Base-by-base conservation (phyloP, 2,113 vertebrate species). In the Lates calcarifer region DNA sequence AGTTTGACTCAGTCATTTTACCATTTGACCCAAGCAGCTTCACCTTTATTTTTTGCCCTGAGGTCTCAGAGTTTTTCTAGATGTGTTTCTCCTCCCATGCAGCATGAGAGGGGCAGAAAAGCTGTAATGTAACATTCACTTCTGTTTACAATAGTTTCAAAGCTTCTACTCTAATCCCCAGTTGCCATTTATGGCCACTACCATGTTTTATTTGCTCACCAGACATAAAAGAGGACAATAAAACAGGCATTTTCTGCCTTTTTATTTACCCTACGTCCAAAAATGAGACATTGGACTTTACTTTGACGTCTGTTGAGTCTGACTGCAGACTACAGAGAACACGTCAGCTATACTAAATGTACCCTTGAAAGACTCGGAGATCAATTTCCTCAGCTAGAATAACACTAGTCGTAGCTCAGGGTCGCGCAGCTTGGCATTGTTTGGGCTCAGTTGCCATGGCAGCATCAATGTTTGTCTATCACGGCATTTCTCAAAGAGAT, bases 391-490 rank as follows among this genome's bases (percentile, higher is more conserved):
- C 77, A 28, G 78, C 49, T n/a, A 33, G 81, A 77, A 83, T 85
- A 72, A 91, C 85, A 73, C 73, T 53, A 79, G 85, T 69, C 37
- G 17, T 68, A 53, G 88, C 83, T 87, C 83, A 77, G 65, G 79
- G 84, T 78, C 39, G 65, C 5, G 24, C 76, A 26, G 83, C 82
- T 56, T 82, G 87, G 73, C 68, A 89, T 89, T 89, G 84, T 89
- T 87, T 29, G 61, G 70, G 57, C 63, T 66, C 5, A 14, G 93
- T 93, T 90, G 81, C 89, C 86, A 92, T 82, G 89, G 90, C 76
- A 84, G 65, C 73, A 6, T n/a, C 17, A 20, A 9, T 93, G 91
- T 93, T 91, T 91, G 84, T 85, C 83, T 68, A 35, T 81, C 63
- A 53, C 63, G 66, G 33, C 43, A 61, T 65, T 55, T 86, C 75